These are phyloP conservation scores for Stenchaetothrips biformis DNA, from an alignment of 2,888 invertebrate species.

Conservation along the genomic window DNA sequence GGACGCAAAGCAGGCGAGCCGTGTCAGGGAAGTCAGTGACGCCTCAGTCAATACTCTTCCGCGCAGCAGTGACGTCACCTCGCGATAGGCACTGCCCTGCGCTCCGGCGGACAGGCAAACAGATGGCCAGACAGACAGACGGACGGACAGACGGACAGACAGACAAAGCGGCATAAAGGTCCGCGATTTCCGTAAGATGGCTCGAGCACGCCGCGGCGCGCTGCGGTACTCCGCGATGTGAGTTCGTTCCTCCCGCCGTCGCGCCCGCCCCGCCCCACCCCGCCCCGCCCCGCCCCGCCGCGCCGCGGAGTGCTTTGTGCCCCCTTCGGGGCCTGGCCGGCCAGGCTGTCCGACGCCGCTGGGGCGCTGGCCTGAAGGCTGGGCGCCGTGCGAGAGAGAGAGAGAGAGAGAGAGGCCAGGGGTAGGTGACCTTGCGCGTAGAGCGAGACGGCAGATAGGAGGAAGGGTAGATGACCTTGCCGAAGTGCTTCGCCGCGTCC, in stretches of 20 bases:
- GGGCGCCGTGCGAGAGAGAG: too few species aligned
- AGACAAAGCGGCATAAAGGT: too few species aligned
- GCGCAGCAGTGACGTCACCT: neutral
- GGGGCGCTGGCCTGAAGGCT: too few species aligned
- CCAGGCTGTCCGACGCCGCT: too few species aligned
- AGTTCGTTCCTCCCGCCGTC: slow-evolving; percentile 11
- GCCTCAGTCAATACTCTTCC: too few species aligned
- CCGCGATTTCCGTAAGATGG: too few species aligned
- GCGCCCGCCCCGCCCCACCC: neutral
- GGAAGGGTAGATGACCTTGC: neutral
- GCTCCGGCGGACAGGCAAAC: neutral
- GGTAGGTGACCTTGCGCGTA: neutral
- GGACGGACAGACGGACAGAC: too few species aligned
- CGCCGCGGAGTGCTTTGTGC: too few species aligned
- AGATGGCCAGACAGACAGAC: too few species aligned
- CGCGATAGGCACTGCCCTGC: neutral
- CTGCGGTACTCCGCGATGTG: neutral
- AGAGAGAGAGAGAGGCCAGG: neutral
- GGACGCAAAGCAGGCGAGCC: too few species aligned
- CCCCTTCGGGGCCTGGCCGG: neutral
- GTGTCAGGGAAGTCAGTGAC: too few species aligned
- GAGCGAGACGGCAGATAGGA: neutral
- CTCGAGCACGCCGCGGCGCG: too few species aligned
- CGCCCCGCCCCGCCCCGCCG: neutral
- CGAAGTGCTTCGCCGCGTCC: neutral